phyloP scores from a whole-genome alignment of 37 sponge, comb jelly and placozoan genomes.

The Beroe forskalii region DNA sequence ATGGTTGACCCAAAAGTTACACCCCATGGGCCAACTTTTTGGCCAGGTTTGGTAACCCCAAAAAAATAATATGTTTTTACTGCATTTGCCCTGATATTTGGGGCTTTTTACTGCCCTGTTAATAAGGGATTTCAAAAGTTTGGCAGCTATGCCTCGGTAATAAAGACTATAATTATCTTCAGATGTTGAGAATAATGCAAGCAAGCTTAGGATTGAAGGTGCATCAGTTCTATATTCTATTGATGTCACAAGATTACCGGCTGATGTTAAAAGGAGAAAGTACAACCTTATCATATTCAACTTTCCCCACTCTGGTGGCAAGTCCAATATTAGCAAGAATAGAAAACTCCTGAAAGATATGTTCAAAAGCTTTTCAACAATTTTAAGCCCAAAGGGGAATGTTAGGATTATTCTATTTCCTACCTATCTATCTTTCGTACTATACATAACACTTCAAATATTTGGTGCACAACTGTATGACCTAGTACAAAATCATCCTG shows the following conservation, averaged over 20 bases:
- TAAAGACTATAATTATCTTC: background rate
- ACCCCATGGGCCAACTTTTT: too few relatives aligned
- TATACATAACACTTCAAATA: background rate
- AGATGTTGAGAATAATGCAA: background rate
- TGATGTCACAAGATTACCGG: slow-evolving; percentile 8
- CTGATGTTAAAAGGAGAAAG: background rate
- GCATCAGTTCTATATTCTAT: background rate
- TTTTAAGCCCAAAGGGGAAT: background rate
- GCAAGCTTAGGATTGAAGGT: background rate
- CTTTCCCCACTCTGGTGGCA: slow-evolving; percentile 58
- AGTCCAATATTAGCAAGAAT: background rate
- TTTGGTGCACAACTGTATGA: background rate
- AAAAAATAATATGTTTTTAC: too few relatives aligned
- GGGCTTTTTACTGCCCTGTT: too few relatives aligned
- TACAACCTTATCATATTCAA: slow-evolving; percentile 19
- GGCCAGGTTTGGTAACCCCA: too few relatives aligned
- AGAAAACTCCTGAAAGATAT: background rate
- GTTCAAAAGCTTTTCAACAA: background rate
- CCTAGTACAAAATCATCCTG: too few relatives aligned
- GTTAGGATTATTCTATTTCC: background rate
- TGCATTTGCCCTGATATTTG: too few relatives aligned
- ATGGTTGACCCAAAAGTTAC: too few relatives aligned
- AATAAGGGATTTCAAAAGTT: too few relatives aligned
- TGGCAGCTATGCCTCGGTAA: background rate
- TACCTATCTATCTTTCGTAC: background rate